These are phyloP conservation scores for Erethizon dorsatum DNA, from an alignment of 2,797 vertebrate species.

Conservation along the genomic window DNA sequence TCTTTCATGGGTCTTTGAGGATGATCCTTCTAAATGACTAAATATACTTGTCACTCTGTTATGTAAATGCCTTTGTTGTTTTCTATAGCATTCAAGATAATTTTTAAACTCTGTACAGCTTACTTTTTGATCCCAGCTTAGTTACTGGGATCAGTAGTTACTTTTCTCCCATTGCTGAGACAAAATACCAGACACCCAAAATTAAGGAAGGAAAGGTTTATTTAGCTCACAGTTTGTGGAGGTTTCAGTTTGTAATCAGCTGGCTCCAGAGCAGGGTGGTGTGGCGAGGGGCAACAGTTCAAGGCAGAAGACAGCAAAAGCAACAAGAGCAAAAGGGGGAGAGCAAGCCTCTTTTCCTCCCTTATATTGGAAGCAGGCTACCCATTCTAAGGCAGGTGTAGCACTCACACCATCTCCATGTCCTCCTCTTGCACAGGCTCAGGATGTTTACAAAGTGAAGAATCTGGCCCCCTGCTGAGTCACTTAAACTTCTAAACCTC, in stretches of 20 bases:
- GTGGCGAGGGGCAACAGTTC: not conserved
- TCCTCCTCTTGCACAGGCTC: not conserved
- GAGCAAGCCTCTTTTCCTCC: not conserved
- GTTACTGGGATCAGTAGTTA: not conserved
- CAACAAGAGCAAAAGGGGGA: too few relatives aligned
- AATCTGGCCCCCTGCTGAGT: not conserved
- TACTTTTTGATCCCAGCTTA: not conserved
- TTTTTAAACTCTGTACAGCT: conserved; percentile 12
- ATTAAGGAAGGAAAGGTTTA: not conserved
- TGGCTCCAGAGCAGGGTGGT: not conserved
- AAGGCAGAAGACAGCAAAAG: not conserved
- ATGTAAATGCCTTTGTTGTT: conserved; percentile 7
- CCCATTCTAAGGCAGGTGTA: not conserved
- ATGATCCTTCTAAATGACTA: conserved; percentile 19
- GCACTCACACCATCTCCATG: not conserved
- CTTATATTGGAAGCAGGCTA: not conserved
- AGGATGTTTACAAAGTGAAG: not conserved
- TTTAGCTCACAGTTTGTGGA: not conserved
- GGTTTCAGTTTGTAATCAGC: not conserved
- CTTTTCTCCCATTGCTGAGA: not conserved
- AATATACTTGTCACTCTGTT: not conserved
- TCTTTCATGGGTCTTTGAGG: not conserved
- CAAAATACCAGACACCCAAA: not conserved
- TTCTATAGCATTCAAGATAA: not conserved
- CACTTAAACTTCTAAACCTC: too few relatives aligned